Evolutionary conservation across 2,888 invertebrate species (phyloP).

Genomic region (Chaetogeoica ovagalla): DNA sequence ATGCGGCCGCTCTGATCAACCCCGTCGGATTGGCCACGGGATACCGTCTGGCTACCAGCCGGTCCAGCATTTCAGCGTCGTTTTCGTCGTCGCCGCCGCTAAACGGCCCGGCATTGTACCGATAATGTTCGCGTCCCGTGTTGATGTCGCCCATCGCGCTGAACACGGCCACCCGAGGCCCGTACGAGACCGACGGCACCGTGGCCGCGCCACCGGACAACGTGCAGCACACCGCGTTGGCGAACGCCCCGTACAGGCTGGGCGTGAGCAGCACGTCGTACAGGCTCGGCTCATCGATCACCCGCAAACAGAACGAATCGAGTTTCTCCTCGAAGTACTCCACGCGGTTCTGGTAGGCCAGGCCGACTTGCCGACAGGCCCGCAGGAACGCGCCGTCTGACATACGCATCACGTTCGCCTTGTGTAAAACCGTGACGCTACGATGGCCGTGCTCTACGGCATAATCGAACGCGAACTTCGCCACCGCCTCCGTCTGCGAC

Average conservation of each 20-base stretch:
- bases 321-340: constrained; percentile 5
- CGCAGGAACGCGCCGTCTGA: constrained; percentile 16
- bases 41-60: neutral
- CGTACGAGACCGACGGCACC: constrained; percentile 14
- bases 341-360: neutral
- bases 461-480: constrained; percentile 20
- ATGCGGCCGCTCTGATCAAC: constrained; percentile 16
- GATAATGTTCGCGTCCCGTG: too few relatives aligned
- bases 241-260: constrained; percentile 25
- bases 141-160: neutral
- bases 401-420: constrained; percentile 25
- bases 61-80: too few relatives aligned
- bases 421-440: constrained; percentile 7
- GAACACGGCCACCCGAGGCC: constrained; percentile 9
- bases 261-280: constrained; percentile 34
- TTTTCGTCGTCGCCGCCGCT: too few relatives aligned
- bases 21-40: constrained; percentile 29
- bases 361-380: constrained; percentile 1
- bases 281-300: neutral
- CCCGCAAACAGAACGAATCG: constrained; percentile 28
- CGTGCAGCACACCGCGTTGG: neutral
- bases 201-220: constrained; percentile 16
- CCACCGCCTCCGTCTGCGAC: neutral
- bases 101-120: too few relatives aligned
- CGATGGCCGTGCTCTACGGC: neutral